Conservation (phyloP, 2,113 vertebrate genomes). For the Caranx ignobilis region DNA sequence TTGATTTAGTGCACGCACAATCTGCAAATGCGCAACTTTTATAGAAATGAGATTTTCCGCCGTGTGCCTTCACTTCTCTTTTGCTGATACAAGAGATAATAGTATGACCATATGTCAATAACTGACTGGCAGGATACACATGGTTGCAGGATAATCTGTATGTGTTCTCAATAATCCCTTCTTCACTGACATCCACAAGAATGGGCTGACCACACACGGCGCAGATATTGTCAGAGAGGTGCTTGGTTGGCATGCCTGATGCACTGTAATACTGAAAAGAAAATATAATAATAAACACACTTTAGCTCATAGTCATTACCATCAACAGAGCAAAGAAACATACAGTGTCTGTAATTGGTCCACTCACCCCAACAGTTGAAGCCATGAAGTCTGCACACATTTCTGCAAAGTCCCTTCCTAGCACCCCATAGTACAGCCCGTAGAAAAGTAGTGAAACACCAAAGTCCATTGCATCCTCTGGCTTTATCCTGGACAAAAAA, state of each 20-base stretch:
- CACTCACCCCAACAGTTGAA: conserved; percentile 94
- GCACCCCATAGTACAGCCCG: conserved; percentile 96
- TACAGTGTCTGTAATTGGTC: background rate
- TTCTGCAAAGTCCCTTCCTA: conserved; percentile 97
- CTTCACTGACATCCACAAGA: conserved; percentile 96
- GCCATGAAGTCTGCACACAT: conserved; percentile 99
- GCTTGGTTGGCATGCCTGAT: conserved; percentile 98
- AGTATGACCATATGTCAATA: background rate
- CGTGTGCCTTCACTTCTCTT: conserved; percentile 26
- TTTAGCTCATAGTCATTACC: background rate
- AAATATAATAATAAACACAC: background rate
- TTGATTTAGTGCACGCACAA: background rate
- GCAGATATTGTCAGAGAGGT: conserved; percentile 95
- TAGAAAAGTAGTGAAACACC: conserved; percentile 98
- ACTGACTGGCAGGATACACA: conserved; percentile 91
- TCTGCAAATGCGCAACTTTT: conserved; percentile 1
- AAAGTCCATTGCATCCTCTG: conserved; percentile 98
- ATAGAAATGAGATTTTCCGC: background rate
- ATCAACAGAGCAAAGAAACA: background rate
- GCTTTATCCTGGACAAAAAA: conserved; percentile 90
- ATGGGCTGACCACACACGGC: conserved; percentile 97
- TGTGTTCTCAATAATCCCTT: conserved; percentile 98
- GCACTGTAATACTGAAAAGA: conserved; percentile 92
- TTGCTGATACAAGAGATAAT: background rate
- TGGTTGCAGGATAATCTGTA: conserved; percentile 98